Conservation (phyloP, 2,113 vertebrate species). For the Spheniscus mendiculus region DNA sequence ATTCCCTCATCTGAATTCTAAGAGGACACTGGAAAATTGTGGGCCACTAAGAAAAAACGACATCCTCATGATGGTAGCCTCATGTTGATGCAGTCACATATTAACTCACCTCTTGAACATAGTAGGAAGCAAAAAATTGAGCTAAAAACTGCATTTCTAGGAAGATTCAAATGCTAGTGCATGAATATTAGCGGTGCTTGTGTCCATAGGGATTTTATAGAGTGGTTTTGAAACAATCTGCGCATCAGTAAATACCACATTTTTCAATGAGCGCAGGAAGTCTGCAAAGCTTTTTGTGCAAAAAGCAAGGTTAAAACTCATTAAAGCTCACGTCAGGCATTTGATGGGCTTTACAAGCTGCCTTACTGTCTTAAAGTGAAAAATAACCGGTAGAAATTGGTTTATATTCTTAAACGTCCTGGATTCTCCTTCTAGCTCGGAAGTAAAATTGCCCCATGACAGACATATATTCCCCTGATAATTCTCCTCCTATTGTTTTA, state of each 20-base stretch:
- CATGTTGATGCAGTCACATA: not conserved
- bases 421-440: not conserved
- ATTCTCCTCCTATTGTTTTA: not conserved
- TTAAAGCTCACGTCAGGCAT: conserved; percentile 55
- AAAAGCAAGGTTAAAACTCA: conserved; percentile 59
- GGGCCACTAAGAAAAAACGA: not conserved
- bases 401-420: conserved; percentile 28
- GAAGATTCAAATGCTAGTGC: not conserved
- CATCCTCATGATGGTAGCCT: not conserved
- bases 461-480: not conserved
- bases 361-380: conserved; percentile 23
- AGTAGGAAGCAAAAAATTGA: not conserved
- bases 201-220: conserved; percentile 38
- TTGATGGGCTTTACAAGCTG: conserved; percentile 35
- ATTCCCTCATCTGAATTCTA: not conserved
- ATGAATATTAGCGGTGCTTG: conserved; percentile 4
- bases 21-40: not conserved
- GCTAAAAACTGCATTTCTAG: not conserved
- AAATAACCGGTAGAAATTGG: conserved; percentile 47
- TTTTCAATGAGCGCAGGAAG: conserved; percentile 49
- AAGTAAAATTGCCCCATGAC: not conserved
- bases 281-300: conserved; percentile 57
- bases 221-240: conserved; percentile 50
- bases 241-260: conserved; percentile 39
- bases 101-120: not conserved